Base-by-base conservation (phyloP, 2,888 invertebrate species). In the Pollenia griseotomentosa region DNA sequence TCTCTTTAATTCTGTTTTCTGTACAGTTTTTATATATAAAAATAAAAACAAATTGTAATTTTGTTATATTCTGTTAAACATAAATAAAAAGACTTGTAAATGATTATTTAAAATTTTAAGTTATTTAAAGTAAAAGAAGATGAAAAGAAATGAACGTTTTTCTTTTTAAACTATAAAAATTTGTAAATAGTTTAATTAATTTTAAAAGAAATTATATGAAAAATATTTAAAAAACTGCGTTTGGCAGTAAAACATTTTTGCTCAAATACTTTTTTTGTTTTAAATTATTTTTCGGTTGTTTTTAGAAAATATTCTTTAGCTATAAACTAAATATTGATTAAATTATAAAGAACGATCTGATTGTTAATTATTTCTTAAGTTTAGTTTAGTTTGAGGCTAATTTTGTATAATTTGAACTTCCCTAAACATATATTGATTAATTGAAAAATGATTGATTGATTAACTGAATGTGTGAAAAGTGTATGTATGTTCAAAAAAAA, bases 281-380 rank as follows among this genome's bases (percentile, higher is more conserved):
- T 55, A 4, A 19, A 57, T 14, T 9, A 19, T 65, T 40, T 65
- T 81, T 81, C 48, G 9, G 19, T 59, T 73, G 42, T 63, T 71
- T 68, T 83, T 81, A 83, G 83, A 68, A 68, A 87, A 81, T 75
- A 53, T 86, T 51, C 23, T 83, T 82, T 79, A 73, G 55, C 73
- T 81, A 48, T 46, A 79, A 66, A 68, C 19, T 83, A 63, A 71
- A 48, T 33, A 75, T 40, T 61, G 59, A 74, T 80, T 65, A 74
- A 55, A 63, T 16, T 68, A 66, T 75, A 66, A 74, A 74, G 70
- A 66, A 61, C 57, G 75, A 78, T 74, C 74, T 81, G 68, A 91
- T 93, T 93, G 92, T 93, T 93, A 92, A 93, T 93, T 93, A 93
- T 93, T 93, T 91, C 91, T 91, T 93, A 93, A 93, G 92, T 93